phyloP scores from a whole-genome alignment of 2,797 vertebrate species.

The Corythornis leucogaster region DNA sequence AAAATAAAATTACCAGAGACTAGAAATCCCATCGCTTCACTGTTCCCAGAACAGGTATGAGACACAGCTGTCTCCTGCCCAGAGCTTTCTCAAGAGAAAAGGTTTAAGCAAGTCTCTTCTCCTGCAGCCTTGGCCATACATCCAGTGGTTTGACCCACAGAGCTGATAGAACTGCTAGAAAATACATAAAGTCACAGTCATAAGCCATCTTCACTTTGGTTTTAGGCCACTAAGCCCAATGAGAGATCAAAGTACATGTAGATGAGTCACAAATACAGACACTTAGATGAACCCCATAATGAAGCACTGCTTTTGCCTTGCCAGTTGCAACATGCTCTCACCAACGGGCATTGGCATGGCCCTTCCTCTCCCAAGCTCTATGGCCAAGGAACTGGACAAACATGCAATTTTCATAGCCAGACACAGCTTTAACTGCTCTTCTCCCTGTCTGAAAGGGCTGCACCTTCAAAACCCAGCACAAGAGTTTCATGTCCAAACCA shows the following conservation, averaged over 20 bases:
- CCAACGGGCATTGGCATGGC: neutral
- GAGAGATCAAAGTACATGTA: neutral
- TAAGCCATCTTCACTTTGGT: neutral
- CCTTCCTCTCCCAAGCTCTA: neutral
- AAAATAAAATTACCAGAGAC: neutral
- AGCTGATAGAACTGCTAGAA: neutral
- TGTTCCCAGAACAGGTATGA: neutral
- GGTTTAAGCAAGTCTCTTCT: neutral
- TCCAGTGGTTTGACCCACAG: neutral
- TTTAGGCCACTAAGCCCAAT: neutral
- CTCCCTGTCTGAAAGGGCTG: neutral
- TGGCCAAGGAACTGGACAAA: neutral
- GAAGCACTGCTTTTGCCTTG: neutral
- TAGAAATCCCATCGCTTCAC: neutral
- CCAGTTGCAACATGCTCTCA: conserved; percentile 8
- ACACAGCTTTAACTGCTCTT: neutral
- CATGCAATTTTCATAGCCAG: neutral
- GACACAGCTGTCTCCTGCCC: neutral
- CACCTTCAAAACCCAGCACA: neutral
- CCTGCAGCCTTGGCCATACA: neutral
- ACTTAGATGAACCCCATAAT: neutral
- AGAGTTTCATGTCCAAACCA: neutral
- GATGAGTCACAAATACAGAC: conserved; percentile 35
- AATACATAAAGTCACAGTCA: neutral
- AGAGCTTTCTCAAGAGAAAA: neutral